phyloP scores from a whole-genome alignment of 2,797 vertebrate genomes.

The Margarornis squamiger region DNA sequence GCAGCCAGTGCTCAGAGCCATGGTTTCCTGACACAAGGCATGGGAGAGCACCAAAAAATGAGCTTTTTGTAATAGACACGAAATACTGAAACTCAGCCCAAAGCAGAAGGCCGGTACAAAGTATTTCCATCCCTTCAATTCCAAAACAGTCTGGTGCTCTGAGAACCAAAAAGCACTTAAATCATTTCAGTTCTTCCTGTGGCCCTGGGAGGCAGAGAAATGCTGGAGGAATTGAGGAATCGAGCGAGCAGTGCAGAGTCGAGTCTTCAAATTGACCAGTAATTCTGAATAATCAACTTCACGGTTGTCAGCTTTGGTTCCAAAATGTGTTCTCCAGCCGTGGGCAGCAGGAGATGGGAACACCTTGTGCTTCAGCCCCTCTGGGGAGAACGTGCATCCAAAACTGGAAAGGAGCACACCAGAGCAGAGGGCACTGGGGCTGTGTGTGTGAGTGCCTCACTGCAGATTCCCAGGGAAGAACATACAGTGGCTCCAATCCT shows the following conservation, averaged over 20 bases:
- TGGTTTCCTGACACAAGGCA: background rate
- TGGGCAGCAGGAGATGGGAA: background rate
- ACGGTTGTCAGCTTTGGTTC: background rate
- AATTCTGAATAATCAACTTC: constrained; percentile 27
- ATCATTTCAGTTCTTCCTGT: background rate
- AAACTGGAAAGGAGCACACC: background rate
- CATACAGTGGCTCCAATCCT: background rate
- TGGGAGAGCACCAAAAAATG: background rate
- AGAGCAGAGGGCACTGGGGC: background rate
- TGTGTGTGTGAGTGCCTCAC: background rate
- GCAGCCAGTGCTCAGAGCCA: background rate
- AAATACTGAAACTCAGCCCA: background rate
- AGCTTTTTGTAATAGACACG: background rate
- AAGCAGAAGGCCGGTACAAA: background rate
- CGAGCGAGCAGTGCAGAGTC: background rate
- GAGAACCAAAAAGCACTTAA: constrained; percentile 27
- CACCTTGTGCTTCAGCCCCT: background rate
- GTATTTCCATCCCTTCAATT: background rate
- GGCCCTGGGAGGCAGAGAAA: background rate
- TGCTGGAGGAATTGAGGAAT: background rate
- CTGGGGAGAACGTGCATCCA: background rate
- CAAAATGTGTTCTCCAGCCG: background rate
- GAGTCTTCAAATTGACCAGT: background rate
- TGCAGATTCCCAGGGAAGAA: background rate
- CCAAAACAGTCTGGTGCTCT: background rate